These are phyloP conservation scores for Tonatia bakeri DNA, from an alignment of 2,113 vertebrate species.

Conservation along the genomic window DNA sequence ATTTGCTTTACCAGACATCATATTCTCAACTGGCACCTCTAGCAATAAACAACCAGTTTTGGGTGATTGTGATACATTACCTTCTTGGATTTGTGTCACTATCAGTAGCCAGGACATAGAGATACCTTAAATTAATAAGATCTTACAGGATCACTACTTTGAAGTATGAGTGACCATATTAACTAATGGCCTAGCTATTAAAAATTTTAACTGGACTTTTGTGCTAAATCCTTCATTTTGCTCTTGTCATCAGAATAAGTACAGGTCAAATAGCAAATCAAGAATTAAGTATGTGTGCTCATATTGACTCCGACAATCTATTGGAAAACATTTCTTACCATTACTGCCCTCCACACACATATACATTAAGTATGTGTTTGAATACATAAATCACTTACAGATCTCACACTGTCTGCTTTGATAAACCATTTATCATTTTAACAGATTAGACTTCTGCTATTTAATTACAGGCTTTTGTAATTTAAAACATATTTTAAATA, in stretches of 20 bases:
- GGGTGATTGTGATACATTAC: neutral
- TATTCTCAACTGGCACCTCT: neutral
- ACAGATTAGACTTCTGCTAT: neutral
- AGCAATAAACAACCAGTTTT: neutral
- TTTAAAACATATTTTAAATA: too few relatives aligned
- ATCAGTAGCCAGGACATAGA: rapidly evolving
- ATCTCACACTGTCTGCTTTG: neutral
- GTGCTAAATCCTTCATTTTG: neutral
- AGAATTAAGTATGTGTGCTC: neutral
- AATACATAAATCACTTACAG: neutral
- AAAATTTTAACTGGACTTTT: conserved; percentile 33
- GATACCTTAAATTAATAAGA: neutral
- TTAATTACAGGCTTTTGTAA: neutral
- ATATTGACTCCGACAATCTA: neutral
- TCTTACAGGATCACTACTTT: conserved; percentile 6
- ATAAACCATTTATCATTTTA: neutral
- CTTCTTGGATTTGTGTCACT: neutral
- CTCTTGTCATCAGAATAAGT: conserved; percentile 10
- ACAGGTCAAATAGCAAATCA: neutral
- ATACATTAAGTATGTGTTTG: neutral
- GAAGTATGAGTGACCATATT: conserved; percentile 22
- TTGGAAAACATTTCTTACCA: neutral
- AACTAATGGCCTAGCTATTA: neutral
- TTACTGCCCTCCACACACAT: neutral
- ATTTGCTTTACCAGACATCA: neutral